Conservation (phyloP, 2,888 invertebrate species). For the Candidula unifasciata region DNA sequence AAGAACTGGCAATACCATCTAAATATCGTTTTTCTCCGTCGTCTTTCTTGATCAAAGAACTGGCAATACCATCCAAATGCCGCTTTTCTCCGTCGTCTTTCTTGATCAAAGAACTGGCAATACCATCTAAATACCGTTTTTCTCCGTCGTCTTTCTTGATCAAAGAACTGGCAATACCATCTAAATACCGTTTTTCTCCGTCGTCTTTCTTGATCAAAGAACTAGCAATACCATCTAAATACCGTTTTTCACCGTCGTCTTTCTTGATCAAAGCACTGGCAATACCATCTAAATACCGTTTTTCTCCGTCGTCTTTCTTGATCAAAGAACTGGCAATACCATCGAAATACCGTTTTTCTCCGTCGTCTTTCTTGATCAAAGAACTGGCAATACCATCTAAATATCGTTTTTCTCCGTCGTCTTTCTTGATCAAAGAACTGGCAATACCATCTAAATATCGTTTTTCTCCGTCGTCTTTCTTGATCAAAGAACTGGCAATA, state of each 20-base stretch:
- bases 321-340: constrained; percentile 20
- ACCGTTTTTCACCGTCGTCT: constrained; percentile 1
- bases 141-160: neutral
- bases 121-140: constrained; percentile 6
- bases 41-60: neutral
- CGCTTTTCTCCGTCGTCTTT: constrained; percentile 18
- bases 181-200: neutral
- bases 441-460: constrained; percentile 17
- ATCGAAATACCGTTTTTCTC: constrained; percentile 5
- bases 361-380: constrained; percentile 3
- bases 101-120: constrained; percentile 3
- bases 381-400: constrained; percentile 17
- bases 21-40: constrained; percentile 19
- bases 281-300: constrained; percentile 5
- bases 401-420: neutral
- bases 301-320: neutral
- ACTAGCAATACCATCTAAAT: constrained; percentile 4
- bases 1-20: constrained; percentile 5
- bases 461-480: constrained; percentile 14
- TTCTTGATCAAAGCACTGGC: constrained; percentile 1
- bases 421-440: constrained; percentile 24
- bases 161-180: constrained; percentile 5
- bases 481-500: constrained; percentile 21
- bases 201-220: constrained; percentile 8
- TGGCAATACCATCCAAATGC: constrained; percentile 3